Evolutionary conservation across 2,888 invertebrate species (phyloP), one percentile per base, ranked within the genome.

Genomic region (Drosophila vallismaia): DNA sequence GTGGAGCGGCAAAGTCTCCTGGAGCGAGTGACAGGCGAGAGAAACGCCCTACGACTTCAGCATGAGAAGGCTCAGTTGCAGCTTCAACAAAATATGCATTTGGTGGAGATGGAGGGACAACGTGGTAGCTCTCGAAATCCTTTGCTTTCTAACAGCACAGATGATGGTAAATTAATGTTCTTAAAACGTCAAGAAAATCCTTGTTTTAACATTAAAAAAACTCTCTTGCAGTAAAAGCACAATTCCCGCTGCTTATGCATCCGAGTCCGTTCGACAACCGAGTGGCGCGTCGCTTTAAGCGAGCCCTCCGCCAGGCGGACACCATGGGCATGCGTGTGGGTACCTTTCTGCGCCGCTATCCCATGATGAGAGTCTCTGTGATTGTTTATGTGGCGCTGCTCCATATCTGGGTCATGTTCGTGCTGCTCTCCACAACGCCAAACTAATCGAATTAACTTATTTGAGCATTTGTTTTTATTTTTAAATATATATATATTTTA

Each of bases 1-100:
- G 96, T 98, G 59, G 94, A 95, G 87, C 97, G 96, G 89, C 98
- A 98, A 91, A 95, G 95, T 45, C 94, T 95, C 76, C 92, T 98
- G n/a, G 98, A 98, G 89, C 93, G 94, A 19, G 92, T 97, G 44
- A 94, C 96, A 57, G 95, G 96, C 0, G 97, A 98, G 86, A 95
- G 96, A 88, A 97, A 97, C 92, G 96, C 97, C 19, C 92, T 98
- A 53, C 93, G 94, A 77, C 93, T 98, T 79, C 97, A 97, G 89
- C 91, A 97, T 81, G 97, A 98, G 89, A 77, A 84, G 36, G 69
- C 77, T 36, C 84, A 90, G 73, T 75, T 93, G 82, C 94, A 95
- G 85, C 93, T 94, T 72, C 93, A 93, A 75, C 93, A 94, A 73
- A 92, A 93, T 28, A 91, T 93, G 68, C 91, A 93, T 26, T 10